These are phyloP conservation scores for Sardinella longiceps DNA, from an alignment of 2,797 vertebrate genomes.

Conservation along the genomic window DNA sequence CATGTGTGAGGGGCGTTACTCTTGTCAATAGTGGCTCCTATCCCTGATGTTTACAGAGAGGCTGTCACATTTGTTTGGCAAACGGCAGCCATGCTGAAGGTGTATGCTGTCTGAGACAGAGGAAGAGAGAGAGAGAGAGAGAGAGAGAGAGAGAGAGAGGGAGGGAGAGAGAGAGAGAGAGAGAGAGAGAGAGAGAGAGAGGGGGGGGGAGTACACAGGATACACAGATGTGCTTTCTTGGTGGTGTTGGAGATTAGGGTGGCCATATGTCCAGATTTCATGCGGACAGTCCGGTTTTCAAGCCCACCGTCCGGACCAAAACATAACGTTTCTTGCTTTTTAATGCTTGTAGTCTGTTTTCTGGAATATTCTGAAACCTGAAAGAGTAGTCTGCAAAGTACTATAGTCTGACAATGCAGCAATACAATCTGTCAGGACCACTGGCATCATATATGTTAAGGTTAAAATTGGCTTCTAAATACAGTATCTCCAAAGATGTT, in stretches of 20 bases:
- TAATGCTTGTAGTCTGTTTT: no score
- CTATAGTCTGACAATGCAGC: no score
- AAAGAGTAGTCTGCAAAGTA: no score
- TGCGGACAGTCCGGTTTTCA: no score
- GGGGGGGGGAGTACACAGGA: neutral
- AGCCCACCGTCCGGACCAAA: no score
- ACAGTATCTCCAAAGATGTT: no score
- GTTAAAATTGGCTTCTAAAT: no score
- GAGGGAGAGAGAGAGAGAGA: neutral
- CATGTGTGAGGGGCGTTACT: neutral
- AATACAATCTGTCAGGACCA: no score
- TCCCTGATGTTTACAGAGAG: constrained; percentile 61
- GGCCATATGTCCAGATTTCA: no score
- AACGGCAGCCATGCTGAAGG: constrained; percentile 57
- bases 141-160: neutral
- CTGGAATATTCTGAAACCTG: no score
- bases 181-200: neutral
- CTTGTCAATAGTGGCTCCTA: neutral
- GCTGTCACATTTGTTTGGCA: constrained; percentile 70
- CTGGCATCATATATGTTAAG: no score
- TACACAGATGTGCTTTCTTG: neutral
- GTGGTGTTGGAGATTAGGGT: neutral
- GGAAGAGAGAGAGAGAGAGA: neutral
- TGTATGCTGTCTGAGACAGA: neutral
- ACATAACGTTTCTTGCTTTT: no score